These are phyloP conservation scores for Hydropotes inermis DNA, from an alignment of 2,113 vertebrate species.

Conservation along the genomic window DNA sequence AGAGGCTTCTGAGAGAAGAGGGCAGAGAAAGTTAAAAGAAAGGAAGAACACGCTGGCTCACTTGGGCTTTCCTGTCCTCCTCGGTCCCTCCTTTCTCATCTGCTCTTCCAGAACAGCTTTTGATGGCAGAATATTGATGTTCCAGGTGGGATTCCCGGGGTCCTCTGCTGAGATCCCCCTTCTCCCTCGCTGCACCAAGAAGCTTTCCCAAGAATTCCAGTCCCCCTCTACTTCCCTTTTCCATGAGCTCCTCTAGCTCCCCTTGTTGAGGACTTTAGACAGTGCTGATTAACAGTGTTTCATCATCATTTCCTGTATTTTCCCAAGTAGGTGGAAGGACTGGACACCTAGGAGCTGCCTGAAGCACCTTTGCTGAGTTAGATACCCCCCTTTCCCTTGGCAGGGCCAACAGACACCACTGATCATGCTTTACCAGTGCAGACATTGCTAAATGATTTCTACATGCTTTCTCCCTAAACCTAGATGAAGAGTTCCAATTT, in stretches of 20 bases:
- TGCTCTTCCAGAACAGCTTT: neutral
- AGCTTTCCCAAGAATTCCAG: neutral
- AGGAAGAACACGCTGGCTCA: conserved; percentile 6
- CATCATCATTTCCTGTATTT: neutral
- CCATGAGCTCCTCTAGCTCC: neutral
- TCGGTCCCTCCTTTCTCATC: neutral
- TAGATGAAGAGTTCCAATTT: neutral
- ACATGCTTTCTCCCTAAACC: neutral
- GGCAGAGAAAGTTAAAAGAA: conserved; percentile 43
- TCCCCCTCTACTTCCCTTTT: neutral
- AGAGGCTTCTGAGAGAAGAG: conserved; percentile 47
- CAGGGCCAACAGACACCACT: neutral
- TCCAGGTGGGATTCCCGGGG: neutral
- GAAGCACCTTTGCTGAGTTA: neutral
- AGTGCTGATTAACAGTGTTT: neutral
- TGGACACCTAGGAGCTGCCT: neutral
- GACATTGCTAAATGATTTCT: neutral
- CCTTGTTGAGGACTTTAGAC: neutral
- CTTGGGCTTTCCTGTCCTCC: neutral
- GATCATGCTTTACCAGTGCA: neutral
- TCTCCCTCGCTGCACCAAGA: neutral
- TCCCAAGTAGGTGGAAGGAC: neutral
- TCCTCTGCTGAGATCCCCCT: neutral
- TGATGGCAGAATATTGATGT: neutral
- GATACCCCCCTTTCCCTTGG: too few relatives aligned